Percentiles rank a stretch among this genome's conserved stretches.
These are phyloP conservation scores for Scopus umbretta DNA, from an alignment of 2,113 vertebrate genomes.

Conservation along the genomic window DNA sequence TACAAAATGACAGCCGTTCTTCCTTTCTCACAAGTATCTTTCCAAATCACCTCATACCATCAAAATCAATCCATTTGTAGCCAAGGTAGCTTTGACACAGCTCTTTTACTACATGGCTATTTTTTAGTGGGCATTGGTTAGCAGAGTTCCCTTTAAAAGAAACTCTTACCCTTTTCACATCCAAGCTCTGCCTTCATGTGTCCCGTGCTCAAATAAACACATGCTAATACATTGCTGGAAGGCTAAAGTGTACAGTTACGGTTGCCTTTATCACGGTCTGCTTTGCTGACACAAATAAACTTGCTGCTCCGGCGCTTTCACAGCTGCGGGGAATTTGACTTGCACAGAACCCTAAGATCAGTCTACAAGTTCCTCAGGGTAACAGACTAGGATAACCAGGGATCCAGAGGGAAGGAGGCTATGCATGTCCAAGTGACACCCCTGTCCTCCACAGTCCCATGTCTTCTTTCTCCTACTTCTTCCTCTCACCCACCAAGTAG, in stretches of 20 bases:
- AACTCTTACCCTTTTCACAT: neutral
- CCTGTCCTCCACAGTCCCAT: neutral
- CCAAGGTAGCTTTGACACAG: neutral
- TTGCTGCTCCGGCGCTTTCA: neutral
- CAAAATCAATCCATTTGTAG: neutral
- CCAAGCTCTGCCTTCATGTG: neutral
- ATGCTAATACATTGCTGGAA: neutral
- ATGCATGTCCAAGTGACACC: fast-evolving
- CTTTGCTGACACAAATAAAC: neutral
- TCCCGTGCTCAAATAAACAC: neutral
- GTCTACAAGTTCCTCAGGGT: neutral
- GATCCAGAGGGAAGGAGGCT: neutral
- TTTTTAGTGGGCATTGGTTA: neutral
- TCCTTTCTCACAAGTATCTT: neutral
- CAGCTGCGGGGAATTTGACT: neutral
- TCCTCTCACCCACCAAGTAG: neutral
- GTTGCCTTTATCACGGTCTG: neutral
- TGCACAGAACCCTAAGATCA: neutral
- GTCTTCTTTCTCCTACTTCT: neutral
- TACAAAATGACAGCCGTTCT: neutral
- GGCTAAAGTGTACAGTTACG: fast-evolving
- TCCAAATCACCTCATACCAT: neutral
- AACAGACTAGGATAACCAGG: neutral
- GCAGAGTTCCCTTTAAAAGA: neutral
- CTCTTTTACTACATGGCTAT: neutral